Evolutionary conservation across 2,888 invertebrate genomes (phyloP).

Genomic region (Torymus aiolomorphi): DNA sequence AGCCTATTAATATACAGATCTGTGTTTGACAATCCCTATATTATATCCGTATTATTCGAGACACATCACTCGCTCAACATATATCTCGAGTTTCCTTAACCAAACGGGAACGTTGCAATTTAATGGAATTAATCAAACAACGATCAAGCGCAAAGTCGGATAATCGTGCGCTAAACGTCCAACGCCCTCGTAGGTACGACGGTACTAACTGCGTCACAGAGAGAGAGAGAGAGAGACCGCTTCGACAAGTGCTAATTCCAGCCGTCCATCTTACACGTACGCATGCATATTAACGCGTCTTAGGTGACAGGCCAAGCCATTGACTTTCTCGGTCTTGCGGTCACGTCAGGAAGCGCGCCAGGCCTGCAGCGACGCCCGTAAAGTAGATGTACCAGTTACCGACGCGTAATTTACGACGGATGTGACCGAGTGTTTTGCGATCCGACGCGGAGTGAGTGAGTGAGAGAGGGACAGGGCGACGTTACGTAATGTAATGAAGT

Average conservation of each 20-base stretch:
- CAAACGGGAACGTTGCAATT: neutral
- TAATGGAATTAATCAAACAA: neutral
- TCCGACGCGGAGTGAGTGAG: too few species aligned
- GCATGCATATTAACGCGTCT: constrained; percentile 42
- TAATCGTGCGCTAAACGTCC: constrained; percentile 11
- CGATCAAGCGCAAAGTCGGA: neutral
- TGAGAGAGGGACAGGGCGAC: too few species aligned
- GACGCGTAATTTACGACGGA: neutral
- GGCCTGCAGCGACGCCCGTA: neutral
- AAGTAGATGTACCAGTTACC: constrained; percentile 14
- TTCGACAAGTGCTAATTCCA: constrained; percentile 40
- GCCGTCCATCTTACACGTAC: constrained; percentile 37
- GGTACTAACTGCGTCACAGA: too few species aligned
- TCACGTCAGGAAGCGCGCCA: neutral
- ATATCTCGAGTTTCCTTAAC: neutral
- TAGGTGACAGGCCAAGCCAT: constrained; percentile 31
- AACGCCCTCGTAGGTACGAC: neutral
- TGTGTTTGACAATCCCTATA: too few species aligned
- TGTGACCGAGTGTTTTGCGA: too few species aligned
- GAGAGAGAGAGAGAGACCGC: constrained; percentile 1
- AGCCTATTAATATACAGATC: too few species aligned
- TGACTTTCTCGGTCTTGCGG: constrained; percentile 13
- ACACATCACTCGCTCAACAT: too few species aligned
- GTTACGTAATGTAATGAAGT: too few species aligned
- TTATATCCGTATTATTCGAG: too few species aligned